Percentiles rank a stretch among this genome's conserved stretches.
Evolutionary conservation across 1,140 invertebrate species (phyloP).

Genomic region (Lepeophtheirus salmonis): DNA sequence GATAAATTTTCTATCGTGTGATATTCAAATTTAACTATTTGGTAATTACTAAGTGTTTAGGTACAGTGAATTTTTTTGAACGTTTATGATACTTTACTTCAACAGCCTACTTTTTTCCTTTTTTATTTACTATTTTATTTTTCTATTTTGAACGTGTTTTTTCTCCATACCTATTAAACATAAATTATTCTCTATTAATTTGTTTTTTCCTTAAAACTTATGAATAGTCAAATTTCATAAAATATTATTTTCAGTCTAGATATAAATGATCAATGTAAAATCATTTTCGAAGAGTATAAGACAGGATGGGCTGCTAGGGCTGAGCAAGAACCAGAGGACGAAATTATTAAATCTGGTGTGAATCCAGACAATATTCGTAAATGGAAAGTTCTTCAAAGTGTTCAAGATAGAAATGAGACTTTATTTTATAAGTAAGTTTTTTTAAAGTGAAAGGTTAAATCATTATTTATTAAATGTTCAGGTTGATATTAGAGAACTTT

Average conservation of each 20-base stretch:
- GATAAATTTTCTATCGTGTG: too few relatives aligned
- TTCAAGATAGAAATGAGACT: constrained; percentile 16
- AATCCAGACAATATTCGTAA: constrained; percentile 13
- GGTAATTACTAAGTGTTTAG: too few relatives aligned
- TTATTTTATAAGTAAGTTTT: constrained; percentile 9
- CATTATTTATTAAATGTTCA: not conserved
- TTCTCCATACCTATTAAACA: too few relatives aligned
- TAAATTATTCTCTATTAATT: too few relatives aligned
- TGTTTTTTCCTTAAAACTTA: too few relatives aligned
- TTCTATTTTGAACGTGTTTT: too few relatives aligned
- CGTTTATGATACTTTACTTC: too few relatives aligned
- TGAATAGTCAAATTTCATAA: too few relatives aligned
- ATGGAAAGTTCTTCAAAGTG: constrained; percentile 12
- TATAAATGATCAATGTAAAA: not conserved
- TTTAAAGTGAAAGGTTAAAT: not conserved
- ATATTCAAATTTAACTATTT: too few relatives aligned
- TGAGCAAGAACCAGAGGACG: constrained; percentile 11
- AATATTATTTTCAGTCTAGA: not conserved
- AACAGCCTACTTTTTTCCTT: too few relatives aligned
- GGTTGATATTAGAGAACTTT: constrained; percentile 12
- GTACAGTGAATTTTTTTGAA: too few relatives aligned
- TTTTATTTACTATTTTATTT: too few relatives aligned
- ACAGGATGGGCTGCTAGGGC: constrained; percentile 10
- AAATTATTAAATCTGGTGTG: constrained; percentile 12
- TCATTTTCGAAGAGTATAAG: constrained; percentile 13